Base-by-base conservation (phyloP, 2,797 vertebrate species). In the Phoxinus dragarum region DNA sequence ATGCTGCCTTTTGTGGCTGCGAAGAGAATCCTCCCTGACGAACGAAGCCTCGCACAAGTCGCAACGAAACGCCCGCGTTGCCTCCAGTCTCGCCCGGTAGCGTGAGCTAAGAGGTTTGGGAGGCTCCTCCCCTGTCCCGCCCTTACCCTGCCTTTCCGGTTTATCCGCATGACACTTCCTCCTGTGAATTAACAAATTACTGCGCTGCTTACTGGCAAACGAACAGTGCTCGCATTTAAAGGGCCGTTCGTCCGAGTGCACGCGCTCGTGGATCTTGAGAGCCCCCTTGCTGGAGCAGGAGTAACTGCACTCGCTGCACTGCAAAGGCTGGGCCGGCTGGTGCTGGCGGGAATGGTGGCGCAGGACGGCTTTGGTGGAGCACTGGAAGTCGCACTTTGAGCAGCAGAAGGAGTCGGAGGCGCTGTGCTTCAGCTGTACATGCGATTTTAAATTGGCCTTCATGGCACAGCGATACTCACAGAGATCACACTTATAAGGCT, bases 371-470 rank as follows among this genome's bases (percentile, higher is more conserved):
- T 98, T 99, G 93, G 96, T 97, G 75, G 97, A 94, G 2, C 97
- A 99, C 88, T 94, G 95, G 92, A 98, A 99, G 52, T 98, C 96
- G 0, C 98, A 99, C 79, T 97, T 95, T 0, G 89, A 87, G 85
- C 98, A 99, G 89, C 93, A 93, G 90, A 97, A 96, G 21, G 95
- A 93, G 91, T 96, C 95, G 42, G 96, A 95, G 0, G 94, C 91
- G 88, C 96, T 94, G 81, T 99, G 98, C 89, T 98, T 98, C 93
- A 99, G 97, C 86, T 97, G 96, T 68, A 98, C 86, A 92, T 99
- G 98, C 0, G 98, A 99, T 79, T 99, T 99, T 38, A 99, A 92
- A 94, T 99, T 99, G 61, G 98, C 97, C 73, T 99, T 99, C 98
- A 99, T 99, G 92, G 98, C 97, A 49, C 98, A 99, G 90, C 97